Base-by-base conservation (phyloP, 2,113 vertebrate genomes). In the Chunga burmeisteri region DNA sequence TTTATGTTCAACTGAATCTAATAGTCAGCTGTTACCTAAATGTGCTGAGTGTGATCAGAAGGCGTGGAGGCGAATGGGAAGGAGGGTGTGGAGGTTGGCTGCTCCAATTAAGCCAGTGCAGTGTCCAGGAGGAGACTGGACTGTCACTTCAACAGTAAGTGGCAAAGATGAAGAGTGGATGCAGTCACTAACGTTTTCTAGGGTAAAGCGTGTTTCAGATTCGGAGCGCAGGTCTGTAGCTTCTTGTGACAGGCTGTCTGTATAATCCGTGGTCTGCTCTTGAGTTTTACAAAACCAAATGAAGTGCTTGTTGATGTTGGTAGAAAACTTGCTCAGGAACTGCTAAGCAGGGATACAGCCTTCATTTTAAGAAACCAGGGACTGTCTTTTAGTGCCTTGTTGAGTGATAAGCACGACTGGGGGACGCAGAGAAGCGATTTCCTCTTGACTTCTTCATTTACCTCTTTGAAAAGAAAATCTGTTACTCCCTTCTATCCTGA, bases 51-150 rank as follows among this genome's bases (percentile, higher is more conserved):
- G 1, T 2, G 0, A 1, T 1, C 19, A 11, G 61, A 8, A 66
- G 59, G 38, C 0, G 1, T 3, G 58, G 74, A 62, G 38, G 10
- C 10, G 0, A 34, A 32, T 3, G 61, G 56, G 16, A 36, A 17
- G 62, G n/a, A 63, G 42, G 0, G 6, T 4, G 70, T 1, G 4
- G 53, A 7, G 58, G 1, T 1, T 38, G 71, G 47, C 56, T 29
- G 66, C 70, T 53, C 34, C 27, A 3, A 2, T 49, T 17, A 14
- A 49, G 8, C 22, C 80, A 2, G 36, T 0, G 0, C 55, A 5
- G 20, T 16, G 67, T 23, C 46, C 42, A 3, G 75, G 46, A 42
- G 49, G 26, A 25, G 15, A 5, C 18, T 5, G 55, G 38, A 7
- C 61, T 86, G 56, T 23, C 22, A 0, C 75, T 63, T 55, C 26